Conservation (phyloP, 2,797 vertebrate genomes). For the Myotis findleyi region DNA sequence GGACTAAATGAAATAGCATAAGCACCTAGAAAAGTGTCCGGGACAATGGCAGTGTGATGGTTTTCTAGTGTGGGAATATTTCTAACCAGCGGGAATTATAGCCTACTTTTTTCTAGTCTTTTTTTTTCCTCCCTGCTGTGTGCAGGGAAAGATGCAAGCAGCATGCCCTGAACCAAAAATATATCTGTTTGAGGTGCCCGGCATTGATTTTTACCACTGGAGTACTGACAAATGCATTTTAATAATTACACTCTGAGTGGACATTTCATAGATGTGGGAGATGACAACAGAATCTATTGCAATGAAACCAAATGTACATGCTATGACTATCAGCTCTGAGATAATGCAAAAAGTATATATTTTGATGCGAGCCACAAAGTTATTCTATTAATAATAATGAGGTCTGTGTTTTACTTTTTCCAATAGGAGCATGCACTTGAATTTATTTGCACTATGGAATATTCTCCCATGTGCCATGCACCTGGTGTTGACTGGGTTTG, state of each 20-base stretch:
- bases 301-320: neutral
- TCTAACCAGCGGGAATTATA: neutral
- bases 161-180: neutral
- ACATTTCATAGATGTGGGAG: neutral
- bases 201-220: neutral
- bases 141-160: neutral
- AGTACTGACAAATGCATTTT: neutral
- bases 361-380: neutral
- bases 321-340: neutral
- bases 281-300: neutral
- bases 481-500: neutral
- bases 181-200: neutral
- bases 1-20: neutral
- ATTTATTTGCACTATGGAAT: slow-evolving; percentile 33
- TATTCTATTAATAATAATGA: slow-evolving; percentile 37
- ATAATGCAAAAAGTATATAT: neutral
- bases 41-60: neutral
- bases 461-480: neutral
- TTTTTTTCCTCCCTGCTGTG: neutral
- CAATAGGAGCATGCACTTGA: neutral
- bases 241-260: neutral
- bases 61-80: neutral
- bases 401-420: slow-evolving; percentile 5
- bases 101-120: neutral
- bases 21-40: neutral